phyloP scores from a whole-genome alignment of 2,888 invertebrate species.

The Cyrtodaria siliqua region DNA sequence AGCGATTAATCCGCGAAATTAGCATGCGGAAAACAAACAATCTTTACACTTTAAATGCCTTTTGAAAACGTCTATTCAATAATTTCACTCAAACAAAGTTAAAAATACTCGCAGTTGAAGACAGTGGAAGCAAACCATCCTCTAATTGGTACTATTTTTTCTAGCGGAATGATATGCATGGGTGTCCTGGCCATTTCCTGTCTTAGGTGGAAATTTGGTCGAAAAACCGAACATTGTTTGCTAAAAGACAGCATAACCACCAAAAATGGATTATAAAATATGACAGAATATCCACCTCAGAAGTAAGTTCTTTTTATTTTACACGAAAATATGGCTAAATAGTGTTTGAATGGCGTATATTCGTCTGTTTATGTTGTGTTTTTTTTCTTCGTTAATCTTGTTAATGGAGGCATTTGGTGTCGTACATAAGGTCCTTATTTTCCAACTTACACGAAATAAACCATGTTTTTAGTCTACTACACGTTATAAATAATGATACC shows the following conservation, averaged over 20 bases:
- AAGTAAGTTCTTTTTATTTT: slow-evolving; percentile 71
- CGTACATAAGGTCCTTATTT: slow-evolving; percentile 1
- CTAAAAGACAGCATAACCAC: slow-evolving; percentile 54
- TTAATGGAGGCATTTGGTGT: slow-evolving; percentile 51
- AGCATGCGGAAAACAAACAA: neutral
- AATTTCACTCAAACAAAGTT: neutral
- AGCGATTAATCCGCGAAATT: slow-evolving; percentile 44
- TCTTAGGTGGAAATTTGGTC: slow-evolving; percentile 57
- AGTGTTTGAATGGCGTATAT: no score
- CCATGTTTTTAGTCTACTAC: no score
- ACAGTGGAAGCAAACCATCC: neutral
- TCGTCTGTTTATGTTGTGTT: no score
- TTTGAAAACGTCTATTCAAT: neutral
- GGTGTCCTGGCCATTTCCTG: slow-evolving; percentile 71
- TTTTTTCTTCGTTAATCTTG: slow-evolving; percentile 10
- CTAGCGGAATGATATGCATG: slow-evolving; percentile 41
- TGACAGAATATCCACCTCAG: slow-evolving; percentile 76
- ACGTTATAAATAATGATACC: no score
- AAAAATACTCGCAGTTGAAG: neutral
- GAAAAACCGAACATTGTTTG: slow-evolving; percentile 50
- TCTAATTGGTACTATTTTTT: slow-evolving; percentile 55
- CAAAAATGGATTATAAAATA: slow-evolving; percentile 73
- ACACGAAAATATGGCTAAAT: no score
- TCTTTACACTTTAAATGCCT: neutral
- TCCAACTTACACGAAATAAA: no score